Evolutionary conservation across 2,113 vertebrate species (phyloP), one percentile per base, ranked within the genome.

Genomic region (Amphilophus citrinellus): DNA sequence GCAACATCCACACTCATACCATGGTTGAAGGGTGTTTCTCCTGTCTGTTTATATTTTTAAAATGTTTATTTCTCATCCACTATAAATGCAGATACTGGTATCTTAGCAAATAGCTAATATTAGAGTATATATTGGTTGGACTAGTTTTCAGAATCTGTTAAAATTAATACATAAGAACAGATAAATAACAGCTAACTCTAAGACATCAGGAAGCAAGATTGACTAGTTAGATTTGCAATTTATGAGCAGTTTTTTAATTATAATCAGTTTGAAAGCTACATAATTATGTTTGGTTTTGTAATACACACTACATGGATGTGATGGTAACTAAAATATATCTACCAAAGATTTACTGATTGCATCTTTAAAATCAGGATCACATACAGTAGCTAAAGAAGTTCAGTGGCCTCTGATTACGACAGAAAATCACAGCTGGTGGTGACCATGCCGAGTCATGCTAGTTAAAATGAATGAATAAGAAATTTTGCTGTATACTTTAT

Each of bases 401-500:
- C 37, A 59, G 39, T 59, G 50, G 61, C 39, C 73, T 75, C 76
- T 89, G 87, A 90, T 91, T 86, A 89, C 53, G 61, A 22, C 57
- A 76, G n/a, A 47, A 56, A 18, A 66, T 79, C 61, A 7, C 78
- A 81, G 63, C 80, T 90, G 71, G 81, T 83, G 82, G 73, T 76
- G 44, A 57, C 22, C 4, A 7, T 39, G 66, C 47, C 59, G 63
- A 66, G 35, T 84, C 87, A 84, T 32, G 65, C 62, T 20, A 30
- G 22, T 76, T 61, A n/a, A 73, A 86, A 65, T 73, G 57, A 60
- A 84, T 75, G 85, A 84, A 78, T 87, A 80, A 61, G n/a, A 85
- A 90, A 86, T 76, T 14, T 15, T 24, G 57, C 73, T 80, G 85
- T 91, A 82, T 88, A 84, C 66, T 58, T 90, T 56, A 81, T 57